Evolutionary conservation across 1,140 invertebrate species (phyloP).

Genomic region (Wasmannia auropunctata): DNA sequence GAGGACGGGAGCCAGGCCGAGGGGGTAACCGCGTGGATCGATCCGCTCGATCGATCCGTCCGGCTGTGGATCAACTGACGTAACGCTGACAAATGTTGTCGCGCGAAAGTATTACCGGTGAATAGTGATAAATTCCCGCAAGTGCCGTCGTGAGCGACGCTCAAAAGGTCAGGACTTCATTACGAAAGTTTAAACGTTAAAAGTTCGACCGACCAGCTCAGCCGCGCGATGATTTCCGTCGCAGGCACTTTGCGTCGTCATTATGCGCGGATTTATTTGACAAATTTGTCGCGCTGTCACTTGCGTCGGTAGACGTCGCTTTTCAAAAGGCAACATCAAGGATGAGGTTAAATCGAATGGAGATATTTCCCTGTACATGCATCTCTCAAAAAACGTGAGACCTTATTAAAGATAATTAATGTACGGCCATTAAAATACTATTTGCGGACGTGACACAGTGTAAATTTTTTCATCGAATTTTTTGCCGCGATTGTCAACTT

Average conservation of each 20-base stretch:
- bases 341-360: not conserved
- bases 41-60: constrained; percentile 50
- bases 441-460: not conserved
- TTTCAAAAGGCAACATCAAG: not conserved
- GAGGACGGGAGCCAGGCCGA: constrained; percentile 6
- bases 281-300: constrained; percentile 48
- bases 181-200: constrained; percentile 74
- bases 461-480: not conserved
- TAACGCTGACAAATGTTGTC: constrained; percentile 66
- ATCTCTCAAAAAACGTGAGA: not conserved
- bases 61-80: not conserved
- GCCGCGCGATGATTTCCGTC: constrained; percentile 60
- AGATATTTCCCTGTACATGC: not conserved
- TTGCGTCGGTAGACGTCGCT: not conserved
- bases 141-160: constrained; percentile 15
- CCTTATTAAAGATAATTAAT: not conserved
- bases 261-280: constrained; percentile 52
- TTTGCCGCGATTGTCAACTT: constrained; percentile 19
- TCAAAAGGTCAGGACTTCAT: constrained; percentile 70
- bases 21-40: constrained; percentile 17
- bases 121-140: constrained; percentile 71
- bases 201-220: constrained; percentile 58
- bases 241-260: constrained; percentile 13
- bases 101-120: constrained; percentile 61
- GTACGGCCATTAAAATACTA: not conserved